Evolutionary conservation across 92 coral and sea anemone species (phyloP), one percentile per base, ranked within the genome.

Genomic region (Virgularia gustaviana): DNA sequence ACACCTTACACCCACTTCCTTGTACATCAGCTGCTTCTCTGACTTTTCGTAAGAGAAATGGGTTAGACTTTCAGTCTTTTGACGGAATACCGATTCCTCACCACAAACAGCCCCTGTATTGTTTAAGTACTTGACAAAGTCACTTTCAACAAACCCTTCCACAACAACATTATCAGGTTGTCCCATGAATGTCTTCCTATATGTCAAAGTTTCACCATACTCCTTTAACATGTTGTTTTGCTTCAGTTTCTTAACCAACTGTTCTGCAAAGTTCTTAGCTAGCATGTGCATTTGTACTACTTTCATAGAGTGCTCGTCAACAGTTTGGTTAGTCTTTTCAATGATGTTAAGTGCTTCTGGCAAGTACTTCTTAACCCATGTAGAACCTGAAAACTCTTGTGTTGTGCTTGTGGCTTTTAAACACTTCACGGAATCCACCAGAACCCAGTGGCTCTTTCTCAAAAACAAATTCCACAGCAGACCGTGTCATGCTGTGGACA

Each of bases 251-350:
- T 61, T 56, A 36, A 49, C 43, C 38, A 87, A 59, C 62, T 75
- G 72, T 29, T 64, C 77, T 4, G 91, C 74, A 45, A 87, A 62
- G 72, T 79, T 87, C 57, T 77, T 76, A n/a, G 85, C 85, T 28
- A 87, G 57, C 60, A 70, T 53, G 65, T 87, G 88, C 88, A 87
- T 83, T 43, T 86, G 90, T 2, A 82, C 86, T 12, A 74, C 72
- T 58, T 82, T 78, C 55, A 78, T 82, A n/a, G 90, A 62, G 34
- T 87, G 91, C 43, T 75, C 70, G 41, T 83, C 85, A n/a, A 83
- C 78, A 36, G 84, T 75, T 68, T 82, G 85, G 24, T 70, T 62
- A 56, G 79, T 70, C n/a, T 63, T 51, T 23, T 82, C 65, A 36
- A 86, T 86, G 60, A 78, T 80, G 38, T 61, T 35, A 63, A 73